These are phyloP conservation scores for Eupsilia transversa DNA, from an alignment of 2,888 invertebrate species.

Conservation along the genomic window DNA sequence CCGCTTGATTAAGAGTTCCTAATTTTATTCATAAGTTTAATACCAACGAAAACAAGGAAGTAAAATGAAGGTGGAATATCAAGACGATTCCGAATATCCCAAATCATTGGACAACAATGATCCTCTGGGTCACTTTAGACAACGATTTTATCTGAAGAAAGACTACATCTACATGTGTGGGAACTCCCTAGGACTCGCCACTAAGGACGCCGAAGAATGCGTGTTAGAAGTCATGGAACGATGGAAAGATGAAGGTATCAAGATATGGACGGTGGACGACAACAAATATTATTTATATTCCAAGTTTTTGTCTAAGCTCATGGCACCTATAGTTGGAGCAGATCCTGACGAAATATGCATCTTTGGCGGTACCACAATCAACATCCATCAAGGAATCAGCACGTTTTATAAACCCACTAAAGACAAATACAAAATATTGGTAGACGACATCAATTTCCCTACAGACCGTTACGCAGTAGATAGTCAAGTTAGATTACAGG, in stretches of 20 bases:
- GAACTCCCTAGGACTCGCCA: slow-evolving; percentile 83
- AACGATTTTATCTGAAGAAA: slow-evolving; percentile 79
- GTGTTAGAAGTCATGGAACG: slow-evolving; percentile 71
- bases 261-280: slow-evolving; percentile 79
- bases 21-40: not conserved
- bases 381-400: slow-evolving; percentile 82
- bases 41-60: not conserved
- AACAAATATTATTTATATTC: slow-evolving; percentile 82
- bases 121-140: slow-evolving; percentile 76
- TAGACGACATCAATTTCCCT: slow-evolving; percentile 84
- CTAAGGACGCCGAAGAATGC: slow-evolving; percentile 80
- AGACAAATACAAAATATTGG: slow-evolving; percentile 81
- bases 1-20: not conserved
- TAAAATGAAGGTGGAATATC: slow-evolving; percentile 72
- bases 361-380: slow-evolving; percentile 78
- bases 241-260: slow-evolving; percentile 83
- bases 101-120: slow-evolving; percentile 81
- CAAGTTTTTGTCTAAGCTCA: slow-evolving; percentile 74
- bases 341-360: slow-evolving; percentile 80
- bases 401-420: slow-evolving; percentile 83
- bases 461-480: slow-evolving; percentile 85
- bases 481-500: slow-evolving; percentile 82
- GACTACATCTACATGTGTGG: slow-evolving; percentile 83
- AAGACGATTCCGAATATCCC: slow-evolving; percentile 76
- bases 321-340: slow-evolving; percentile 82